Evolutionary conservation across 53 echinoderm and acorn worm species (phyloP).

Genomic region (Temnopleurus reevesii): DNA sequence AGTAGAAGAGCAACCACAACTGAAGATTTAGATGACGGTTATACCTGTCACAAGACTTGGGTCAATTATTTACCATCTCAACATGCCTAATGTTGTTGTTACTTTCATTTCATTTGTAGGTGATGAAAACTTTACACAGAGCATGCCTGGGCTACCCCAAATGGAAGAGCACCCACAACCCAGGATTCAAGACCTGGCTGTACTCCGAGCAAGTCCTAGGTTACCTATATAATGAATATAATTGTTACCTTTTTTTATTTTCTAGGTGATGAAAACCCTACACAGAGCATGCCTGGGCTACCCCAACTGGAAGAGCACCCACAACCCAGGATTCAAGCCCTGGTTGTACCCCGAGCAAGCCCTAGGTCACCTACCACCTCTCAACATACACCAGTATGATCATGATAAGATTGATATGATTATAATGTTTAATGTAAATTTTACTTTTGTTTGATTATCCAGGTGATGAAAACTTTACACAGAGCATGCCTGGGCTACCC

Average conservation of each 20-base stretch:
- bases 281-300: conserved; percentile 90
- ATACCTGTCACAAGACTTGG: conserved; percentile 76
- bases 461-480: conserved; percentile 83
- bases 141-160: conserved; percentile 86
- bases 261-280: conserved; percentile 76
- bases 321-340: conserved; percentile 82
- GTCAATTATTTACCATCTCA: conserved; percentile 65
- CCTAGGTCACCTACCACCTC: conserved; percentile 60
- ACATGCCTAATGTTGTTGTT: background rate
- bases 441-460: background rate
- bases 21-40: conserved; percentile 84
- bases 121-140: conserved; percentile 82
- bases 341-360: conserved; percentile 94
- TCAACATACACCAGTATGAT: no score
- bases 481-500: conserved; percentile 91
- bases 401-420: no score
- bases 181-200: conserved; percentile 84
- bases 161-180: conserved; percentile 86
- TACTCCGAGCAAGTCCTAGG: conserved; percentile 80
- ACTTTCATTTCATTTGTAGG: conserved; percentile 18
- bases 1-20: conserved; percentile 86
- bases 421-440: background rate
- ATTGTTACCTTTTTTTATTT: background rate
- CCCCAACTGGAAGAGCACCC: conserved; percentile 84
- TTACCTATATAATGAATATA: conserved; percentile 27